phyloP scores from a whole-genome alignment of 2,888 invertebrate genomes.

The Drosophila siamana region DNA sequence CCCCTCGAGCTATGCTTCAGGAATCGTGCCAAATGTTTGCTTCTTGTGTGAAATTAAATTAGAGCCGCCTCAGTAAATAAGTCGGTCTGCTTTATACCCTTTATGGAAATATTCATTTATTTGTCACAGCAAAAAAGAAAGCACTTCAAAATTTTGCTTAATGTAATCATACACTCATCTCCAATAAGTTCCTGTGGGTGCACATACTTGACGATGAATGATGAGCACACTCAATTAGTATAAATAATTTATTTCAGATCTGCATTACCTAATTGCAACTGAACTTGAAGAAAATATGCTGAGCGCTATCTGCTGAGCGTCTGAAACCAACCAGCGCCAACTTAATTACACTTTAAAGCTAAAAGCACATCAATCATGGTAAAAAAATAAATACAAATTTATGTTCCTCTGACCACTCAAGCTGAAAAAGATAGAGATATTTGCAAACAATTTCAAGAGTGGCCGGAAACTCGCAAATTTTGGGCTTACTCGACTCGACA shows the following conservation, averaged over 20 bases:
- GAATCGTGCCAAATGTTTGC: constrained; percentile 52
- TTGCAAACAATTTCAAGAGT: constrained; percentile 9
- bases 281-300: not conserved
- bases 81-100: constrained; percentile 5
- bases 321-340: not conserved
- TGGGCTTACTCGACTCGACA: constrained; percentile 11
- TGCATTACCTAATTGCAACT: not conserved
- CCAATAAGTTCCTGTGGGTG: not conserved
- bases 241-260: not conserved
- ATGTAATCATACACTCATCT: not conserved
- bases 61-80: constrained; percentile 67
- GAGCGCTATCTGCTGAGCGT: not conserved
- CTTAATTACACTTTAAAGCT: constrained; percentile 19
- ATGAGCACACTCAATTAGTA: not conserved
- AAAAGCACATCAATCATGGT: constrained; percentile 43
- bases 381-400: constrained; percentile 23
- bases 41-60: constrained; percentile 68
- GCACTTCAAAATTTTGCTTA: not conserved
- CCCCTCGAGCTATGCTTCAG: constrained; percentile 33
- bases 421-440: constrained; percentile 21
- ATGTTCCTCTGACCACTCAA: constrained; percentile 2
- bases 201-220: not conserved
- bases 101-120: not conserved
- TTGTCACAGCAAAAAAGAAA: not conserved
- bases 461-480: constrained; percentile 17